Percentiles rank a stretch among this genome's conserved stretches.
Evolutionary conservation across 2,797 vertebrate genomes (phyloP).

Genomic region (Pelochelys cantorii): DNA sequence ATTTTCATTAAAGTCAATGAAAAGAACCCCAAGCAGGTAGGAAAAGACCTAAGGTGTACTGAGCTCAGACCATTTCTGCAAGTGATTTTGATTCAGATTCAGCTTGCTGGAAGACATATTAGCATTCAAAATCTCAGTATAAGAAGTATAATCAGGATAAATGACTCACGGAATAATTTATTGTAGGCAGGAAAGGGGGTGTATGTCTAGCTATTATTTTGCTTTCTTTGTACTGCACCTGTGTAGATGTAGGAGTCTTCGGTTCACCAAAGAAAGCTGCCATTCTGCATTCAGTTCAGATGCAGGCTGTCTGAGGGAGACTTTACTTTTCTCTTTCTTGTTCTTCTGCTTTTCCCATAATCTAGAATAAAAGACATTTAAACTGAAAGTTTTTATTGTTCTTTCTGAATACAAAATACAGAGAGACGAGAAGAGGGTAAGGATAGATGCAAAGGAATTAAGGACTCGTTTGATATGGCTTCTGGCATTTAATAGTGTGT

Average conservation of each 20-base stretch:
- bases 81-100: background rate
- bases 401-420: constrained; percentile 1
- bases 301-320: background rate
- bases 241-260: background rate
- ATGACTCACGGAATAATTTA: background rate
- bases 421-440: background rate
- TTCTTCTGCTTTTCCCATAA: background rate
- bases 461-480: constrained; percentile 7
- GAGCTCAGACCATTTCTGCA: background rate
- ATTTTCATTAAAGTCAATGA: background rate
- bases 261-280: background rate
- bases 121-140: background rate
- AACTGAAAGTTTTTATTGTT: background rate
- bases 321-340: background rate
- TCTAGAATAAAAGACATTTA: background rate
- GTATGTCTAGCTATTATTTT: background rate
- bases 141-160: background rate
- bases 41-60: background rate
- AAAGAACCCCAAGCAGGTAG: background rate
- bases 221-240: background rate
- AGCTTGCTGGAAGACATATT: background rate
- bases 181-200: background rate
- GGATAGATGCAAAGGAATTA: constrained; percentile 24
- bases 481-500: constrained; percentile 20
- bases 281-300: background rate